These are phyloP conservation scores for Setophaga kirtlandii DNA, from an alignment of 2,113 vertebrate species.

Conservation along the genomic window DNA sequence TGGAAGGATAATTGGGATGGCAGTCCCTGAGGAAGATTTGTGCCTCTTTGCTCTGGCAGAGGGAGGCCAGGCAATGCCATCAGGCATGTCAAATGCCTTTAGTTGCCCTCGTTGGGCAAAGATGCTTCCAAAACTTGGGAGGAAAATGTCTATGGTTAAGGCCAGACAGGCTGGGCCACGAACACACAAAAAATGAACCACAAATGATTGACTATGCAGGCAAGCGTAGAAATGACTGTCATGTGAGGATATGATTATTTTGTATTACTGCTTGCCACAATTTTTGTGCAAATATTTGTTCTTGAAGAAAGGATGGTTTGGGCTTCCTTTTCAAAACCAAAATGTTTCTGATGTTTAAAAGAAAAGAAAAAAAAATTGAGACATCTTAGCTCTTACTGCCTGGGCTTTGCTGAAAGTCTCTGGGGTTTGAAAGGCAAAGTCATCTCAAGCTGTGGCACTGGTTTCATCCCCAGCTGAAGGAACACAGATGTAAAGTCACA, in stretches of 20 bases:
- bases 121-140: rapidly evolving
- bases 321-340: background rate
- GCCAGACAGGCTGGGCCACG: background rate
- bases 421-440: background rate
- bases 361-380: background rate
- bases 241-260: background rate
- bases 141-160: background rate
- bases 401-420: background rate
- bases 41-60: background rate
- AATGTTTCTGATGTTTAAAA: background rate
- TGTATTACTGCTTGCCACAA: background rate
- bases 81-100: background rate
- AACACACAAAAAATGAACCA: background rate
- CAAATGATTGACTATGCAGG: background rate
- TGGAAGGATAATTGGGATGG: background rate
- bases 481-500: background rate
- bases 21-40: background rate
- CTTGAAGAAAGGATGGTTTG: background rate
- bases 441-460: background rate
- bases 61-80: background rate
- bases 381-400: background rate
- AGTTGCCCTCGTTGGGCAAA: background rate
- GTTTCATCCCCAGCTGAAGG: background rate
- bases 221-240: background rate
- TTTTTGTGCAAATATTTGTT: conserved; percentile 24